Evolutionary conservation across 1,140 invertebrate genomes (phyloP).

Genomic region (Drosophila serrata): DNA sequence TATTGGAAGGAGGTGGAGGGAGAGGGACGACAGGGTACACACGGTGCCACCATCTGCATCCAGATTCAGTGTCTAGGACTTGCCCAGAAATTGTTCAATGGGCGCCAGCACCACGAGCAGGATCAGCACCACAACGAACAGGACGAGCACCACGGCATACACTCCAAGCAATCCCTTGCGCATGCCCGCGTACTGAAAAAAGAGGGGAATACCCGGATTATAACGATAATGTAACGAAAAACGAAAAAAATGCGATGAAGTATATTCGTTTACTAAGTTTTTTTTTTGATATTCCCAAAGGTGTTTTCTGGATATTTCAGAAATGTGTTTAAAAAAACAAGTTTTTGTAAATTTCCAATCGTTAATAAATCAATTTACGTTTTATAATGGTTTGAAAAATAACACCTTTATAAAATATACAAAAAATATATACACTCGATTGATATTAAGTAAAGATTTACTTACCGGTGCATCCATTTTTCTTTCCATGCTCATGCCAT

Average conservation of each 20-base stretch:
- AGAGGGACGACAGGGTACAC: slow-evolving; percentile 2
- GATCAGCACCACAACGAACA: slow-evolving; percentile 89
- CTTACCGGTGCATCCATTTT: slow-evolving; percentile 92
- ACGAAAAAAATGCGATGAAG: neutral
- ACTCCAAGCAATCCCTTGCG: slow-evolving; percentile 91
- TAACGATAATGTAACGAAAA: neutral
- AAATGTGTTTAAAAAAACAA: neutral
- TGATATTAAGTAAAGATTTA: neutral
- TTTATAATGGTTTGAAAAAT: neutral
- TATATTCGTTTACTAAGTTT: neutral
- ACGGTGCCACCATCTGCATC: slow-evolving; percentile 14
- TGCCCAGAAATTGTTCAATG: slow-evolving; percentile 86
- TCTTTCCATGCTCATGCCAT: slow-evolving; percentile 88
- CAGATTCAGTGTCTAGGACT: slow-evolving; percentile 25
- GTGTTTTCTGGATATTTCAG: neutral
- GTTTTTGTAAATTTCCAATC: neutral
- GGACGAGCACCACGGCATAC: slow-evolving; percentile 89
- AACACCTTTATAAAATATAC: neutral
- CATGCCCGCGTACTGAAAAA: slow-evolving; percentile 89
- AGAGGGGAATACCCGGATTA: neutral
- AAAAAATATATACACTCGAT: neutral
- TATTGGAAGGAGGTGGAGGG: slow-evolving; percentile 18
- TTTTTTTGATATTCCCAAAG: no score
- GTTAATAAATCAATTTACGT: neutral
- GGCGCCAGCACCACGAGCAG: slow-evolving; percentile 91